These are phyloP conservation scores for Ambastaia sidthimunki DNA, from an alignment of 2,797 vertebrate genomes.

Conservation along the genomic window DNA sequence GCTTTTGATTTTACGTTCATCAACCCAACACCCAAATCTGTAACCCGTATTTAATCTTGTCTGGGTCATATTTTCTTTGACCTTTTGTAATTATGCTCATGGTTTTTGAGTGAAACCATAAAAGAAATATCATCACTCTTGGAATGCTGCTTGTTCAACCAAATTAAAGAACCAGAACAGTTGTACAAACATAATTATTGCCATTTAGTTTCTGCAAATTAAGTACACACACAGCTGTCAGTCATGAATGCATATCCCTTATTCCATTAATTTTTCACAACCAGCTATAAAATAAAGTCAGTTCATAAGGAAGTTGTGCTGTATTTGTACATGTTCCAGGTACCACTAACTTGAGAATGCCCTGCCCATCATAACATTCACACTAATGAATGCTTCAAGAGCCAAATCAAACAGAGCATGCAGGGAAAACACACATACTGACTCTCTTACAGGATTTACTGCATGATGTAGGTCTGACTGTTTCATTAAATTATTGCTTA, in stretches of 20 bases:
- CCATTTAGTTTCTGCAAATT: background rate
- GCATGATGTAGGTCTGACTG: constrained; percentile 32
- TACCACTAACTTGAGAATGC: constrained; percentile 31
- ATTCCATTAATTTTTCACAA: background rate
- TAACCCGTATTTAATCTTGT: background rate
- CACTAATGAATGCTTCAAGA: constrained; percentile 42
- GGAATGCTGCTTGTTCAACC: constrained; percentile 1
- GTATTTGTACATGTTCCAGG: constrained; percentile 37
- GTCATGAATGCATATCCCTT: background rate
- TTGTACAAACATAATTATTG: background rate
- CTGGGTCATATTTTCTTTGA: background rate
- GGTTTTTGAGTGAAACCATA: background rate
- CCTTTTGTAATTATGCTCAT: background rate
- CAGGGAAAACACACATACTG: constrained; percentile 44
- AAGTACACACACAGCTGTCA: background rate
- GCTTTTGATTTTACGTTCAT: background rate
- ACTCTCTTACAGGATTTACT: constrained; percentile 27
- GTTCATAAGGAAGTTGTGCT: constrained; percentile 28
- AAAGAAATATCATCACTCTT: background rate
- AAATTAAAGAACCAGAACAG: background rate
- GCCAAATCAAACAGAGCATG: constrained; percentile 56
- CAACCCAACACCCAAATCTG: background rate
- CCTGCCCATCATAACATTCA: constrained; percentile 48
- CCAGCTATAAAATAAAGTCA: constrained; percentile 23
- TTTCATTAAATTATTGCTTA: constrained; percentile 31